phyloP scores from a whole-genome alignment of 2,113 vertebrate species.

The Girardinichthys multiradiatus region DNA sequence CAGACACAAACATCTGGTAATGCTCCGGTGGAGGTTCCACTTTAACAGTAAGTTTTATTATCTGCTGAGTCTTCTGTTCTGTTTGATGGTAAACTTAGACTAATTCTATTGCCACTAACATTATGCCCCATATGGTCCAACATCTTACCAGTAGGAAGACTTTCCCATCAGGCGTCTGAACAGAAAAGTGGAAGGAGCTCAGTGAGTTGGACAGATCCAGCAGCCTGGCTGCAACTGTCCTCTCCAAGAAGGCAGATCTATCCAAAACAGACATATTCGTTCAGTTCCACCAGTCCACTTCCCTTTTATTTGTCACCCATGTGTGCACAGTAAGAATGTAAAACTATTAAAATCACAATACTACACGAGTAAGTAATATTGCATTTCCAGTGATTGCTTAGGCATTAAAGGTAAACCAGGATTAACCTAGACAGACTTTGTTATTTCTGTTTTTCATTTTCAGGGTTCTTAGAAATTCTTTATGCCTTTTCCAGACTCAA shows the following conservation, averaged over 20 bases:
- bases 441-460: too few species aligned
- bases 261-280: constrained; percentile 16
- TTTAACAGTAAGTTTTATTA: background rate
- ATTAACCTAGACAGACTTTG: too few species aligned
- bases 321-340: background rate
- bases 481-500: too few species aligned
- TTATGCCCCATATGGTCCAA: background rate
- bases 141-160: constrained; percentile 87
- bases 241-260: constrained; percentile 89
- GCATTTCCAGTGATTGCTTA: too few species aligned
- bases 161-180: constrained; percentile 87
- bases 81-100: background rate
- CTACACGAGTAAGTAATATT: too few species aligned
- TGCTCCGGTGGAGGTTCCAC: background rate
- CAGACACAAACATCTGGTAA: background rate
- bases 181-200: constrained; percentile 89
- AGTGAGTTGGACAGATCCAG: constrained; percentile 84
- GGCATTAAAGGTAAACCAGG: too few species aligned
- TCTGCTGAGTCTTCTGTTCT: background rate
- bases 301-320: background rate
- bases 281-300: background rate
- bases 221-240: constrained; percentile 82
- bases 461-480: too few species aligned
- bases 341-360: background rate
- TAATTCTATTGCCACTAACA: background rate